These are phyloP conservation scores for Laupala kohalensis DNA, from an alignment of 1,140 invertebrate genomes.

Conservation along the genomic window DNA sequence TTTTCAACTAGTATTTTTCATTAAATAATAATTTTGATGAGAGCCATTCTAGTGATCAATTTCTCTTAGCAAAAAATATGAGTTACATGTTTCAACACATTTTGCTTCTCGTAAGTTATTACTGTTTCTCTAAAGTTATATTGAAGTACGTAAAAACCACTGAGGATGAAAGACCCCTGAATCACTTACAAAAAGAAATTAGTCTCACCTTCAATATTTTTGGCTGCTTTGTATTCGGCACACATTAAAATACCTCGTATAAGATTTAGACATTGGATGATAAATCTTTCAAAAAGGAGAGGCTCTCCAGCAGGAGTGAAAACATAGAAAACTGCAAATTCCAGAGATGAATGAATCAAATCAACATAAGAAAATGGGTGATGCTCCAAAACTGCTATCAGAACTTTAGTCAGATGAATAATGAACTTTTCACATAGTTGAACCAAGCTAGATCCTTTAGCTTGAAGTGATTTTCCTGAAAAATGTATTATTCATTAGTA, in stretches of 20 bases:
- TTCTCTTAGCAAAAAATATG: no score
- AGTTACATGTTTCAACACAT: no score
- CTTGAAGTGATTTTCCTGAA: slow-evolving; percentile 48
- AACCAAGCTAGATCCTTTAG: slow-evolving; percentile 41
- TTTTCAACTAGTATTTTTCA: no score
- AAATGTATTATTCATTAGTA: slow-evolving; percentile 21
- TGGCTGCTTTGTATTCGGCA: slow-evolving; percentile 53
- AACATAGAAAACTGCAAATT: slow-evolving; percentile 71
- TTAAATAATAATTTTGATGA: no score
- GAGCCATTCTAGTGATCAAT: no score
- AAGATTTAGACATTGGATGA: slow-evolving; percentile 78
- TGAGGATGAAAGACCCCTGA: no score
- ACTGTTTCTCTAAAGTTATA: no score
- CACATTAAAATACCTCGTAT: slow-evolving; percentile 71
- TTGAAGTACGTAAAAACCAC: no score
- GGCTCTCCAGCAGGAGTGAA: slow-evolving; percentile 66
- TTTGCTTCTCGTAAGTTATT: no score
- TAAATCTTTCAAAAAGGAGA: slow-evolving; percentile 68
- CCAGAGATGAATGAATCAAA: slow-evolving; percentile 61
- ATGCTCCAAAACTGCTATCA: slow-evolving; percentile 55
- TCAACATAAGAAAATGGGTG: slow-evolving; percentile 68
- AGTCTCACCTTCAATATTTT: slow-evolving; percentile 27
- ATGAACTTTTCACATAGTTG: slow-evolving; percentile 66
- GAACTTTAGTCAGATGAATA: slow-evolving; percentile 63
- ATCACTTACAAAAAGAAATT: no score